A percentile compares a stretch with the other conserved stretches of the same genome.
Evolutionary conservation across 2,797 vertebrate genomes (phyloP).

Genomic region (Neosilurus hyrtlii): DNA sequence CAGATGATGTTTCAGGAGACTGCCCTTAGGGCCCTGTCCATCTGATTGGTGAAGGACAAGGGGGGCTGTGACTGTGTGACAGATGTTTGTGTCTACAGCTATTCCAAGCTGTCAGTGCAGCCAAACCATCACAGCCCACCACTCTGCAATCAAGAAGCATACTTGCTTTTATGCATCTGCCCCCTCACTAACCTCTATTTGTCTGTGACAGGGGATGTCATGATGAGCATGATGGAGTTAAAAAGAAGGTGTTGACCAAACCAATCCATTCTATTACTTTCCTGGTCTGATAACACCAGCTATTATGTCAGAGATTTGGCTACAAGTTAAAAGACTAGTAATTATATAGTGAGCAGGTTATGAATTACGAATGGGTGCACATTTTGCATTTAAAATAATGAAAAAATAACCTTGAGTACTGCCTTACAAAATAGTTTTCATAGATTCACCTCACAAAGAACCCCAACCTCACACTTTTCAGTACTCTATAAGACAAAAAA

Average conservation of each 20-base stretch:
- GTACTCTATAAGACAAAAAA: not conserved
- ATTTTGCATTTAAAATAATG: not conserved
- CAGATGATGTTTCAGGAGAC: constrained; percentile 30
- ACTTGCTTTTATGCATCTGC: constrained; percentile 37
- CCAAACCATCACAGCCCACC: constrained; percentile 23
- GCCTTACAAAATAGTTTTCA: not conserved
- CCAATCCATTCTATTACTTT: not conserved
- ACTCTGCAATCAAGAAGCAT: constrained; percentile 38
- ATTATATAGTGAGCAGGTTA: not conserved
- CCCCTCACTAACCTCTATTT: constrained; percentile 48
- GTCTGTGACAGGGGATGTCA: constrained; percentile 38
- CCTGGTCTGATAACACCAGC: not conserved
- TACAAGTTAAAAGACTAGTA: not conserved
- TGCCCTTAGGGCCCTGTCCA: constrained; percentile 52
- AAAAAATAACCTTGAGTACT: not conserved
- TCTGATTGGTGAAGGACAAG: constrained; percentile 54
- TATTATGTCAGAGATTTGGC: not conserved
- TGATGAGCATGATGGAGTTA: constrained; percentile 1
- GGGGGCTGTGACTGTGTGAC: constrained; percentile 58
- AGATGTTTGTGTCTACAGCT: constrained; percentile 62
- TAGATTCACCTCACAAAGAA: not conserved
- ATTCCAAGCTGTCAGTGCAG: constrained; percentile 63
- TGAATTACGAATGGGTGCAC: not conserved
- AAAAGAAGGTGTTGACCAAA: constrained; percentile 29
- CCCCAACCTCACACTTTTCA: constrained; percentile 9